Conservation (phyloP, 1,140 invertebrate species). For the Drosophila novamexicana region DNA sequence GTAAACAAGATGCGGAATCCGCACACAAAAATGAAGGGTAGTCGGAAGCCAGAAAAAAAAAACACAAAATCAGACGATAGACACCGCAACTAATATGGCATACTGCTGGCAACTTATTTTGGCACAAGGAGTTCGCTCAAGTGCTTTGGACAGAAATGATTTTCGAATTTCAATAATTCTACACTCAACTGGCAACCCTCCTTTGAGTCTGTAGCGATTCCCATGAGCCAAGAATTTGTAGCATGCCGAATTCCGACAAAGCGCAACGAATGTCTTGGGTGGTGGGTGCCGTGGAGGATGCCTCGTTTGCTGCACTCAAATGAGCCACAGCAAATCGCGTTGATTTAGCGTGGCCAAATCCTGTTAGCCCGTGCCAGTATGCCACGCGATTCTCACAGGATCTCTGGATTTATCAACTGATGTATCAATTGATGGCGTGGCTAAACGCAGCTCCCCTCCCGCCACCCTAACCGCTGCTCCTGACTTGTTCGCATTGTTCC, state of each 20-base stretch:
- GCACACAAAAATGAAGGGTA: conserved; percentile 33
- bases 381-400: conserved; percentile 73
- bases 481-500: conserved; percentile 67
- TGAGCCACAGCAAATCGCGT: conserved; percentile 75
- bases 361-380: conserved; percentile 72
- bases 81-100: conserved; percentile 58
- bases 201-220: conserved; percentile 42
- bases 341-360: conserved; percentile 82
- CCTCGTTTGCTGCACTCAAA: conserved; percentile 67
- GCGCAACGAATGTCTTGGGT: conserved; percentile 74
- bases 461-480: conserved; percentile 12
- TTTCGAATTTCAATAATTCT: conserved; percentile 81
- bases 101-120: conserved; percentile 18
- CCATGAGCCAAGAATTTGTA: conserved; percentile 74
- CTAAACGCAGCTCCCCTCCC: conserved; percentile 55
- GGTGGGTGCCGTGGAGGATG: conserved; percentile 36
- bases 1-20: conserved; percentile 38
- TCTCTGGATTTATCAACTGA: conserved; percentile 62
- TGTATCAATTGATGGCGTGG: conserved; percentile 74
- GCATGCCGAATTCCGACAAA: conserved; percentile 75
- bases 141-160: conserved; percentile 64
- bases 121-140: conserved; percentile 42
- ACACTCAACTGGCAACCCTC: conserved; percentile 39
- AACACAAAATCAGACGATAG: neutral
- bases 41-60: neutral